Conservation (phyloP, 1,140 invertebrate species). For the Micrasema minimum region DNA sequence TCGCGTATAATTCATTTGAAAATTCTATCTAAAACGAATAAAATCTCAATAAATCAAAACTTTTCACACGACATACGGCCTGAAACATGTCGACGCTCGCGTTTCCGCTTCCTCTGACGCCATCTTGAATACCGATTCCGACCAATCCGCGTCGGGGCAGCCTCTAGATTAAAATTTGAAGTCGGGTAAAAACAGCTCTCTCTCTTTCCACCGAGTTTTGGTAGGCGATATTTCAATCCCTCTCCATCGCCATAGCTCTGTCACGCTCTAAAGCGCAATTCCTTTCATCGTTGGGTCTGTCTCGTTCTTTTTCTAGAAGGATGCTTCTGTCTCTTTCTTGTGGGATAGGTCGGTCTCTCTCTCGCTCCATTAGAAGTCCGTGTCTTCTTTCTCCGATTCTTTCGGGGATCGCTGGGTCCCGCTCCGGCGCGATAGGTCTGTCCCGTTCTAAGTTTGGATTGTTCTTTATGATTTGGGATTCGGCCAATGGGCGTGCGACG, state of each 20-base stretch:
- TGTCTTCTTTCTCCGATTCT: constrained; percentile 13
- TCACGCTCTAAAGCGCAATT: constrained; percentile 27
- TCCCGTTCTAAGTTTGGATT: constrained; percentile 58
- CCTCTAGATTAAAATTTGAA: constrained; percentile 65
- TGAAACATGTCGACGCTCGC: constrained; percentile 63
- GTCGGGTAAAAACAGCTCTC: constrained; percentile 63
- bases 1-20: neutral
- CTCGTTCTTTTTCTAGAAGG: constrained; percentile 28
- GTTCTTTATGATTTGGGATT: constrained; percentile 16
- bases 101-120: constrained; percentile 54
- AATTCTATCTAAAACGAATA: neutral
- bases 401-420: constrained; percentile 61
- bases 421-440: constrained; percentile 64
- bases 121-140: constrained; percentile 62
- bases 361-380: constrained; percentile 27
- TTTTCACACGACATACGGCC: constrained; percentile 67
- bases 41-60: constrained; percentile 29
- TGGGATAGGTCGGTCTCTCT: neutral
- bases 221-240: constrained; percentile 29
- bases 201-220: constrained; percentile 33
- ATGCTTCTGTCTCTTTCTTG: constrained; percentile 1
- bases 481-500: neutral
- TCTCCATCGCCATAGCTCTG: constrained; percentile 22
- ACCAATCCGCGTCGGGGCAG: constrained; percentile 61
- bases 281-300: constrained; percentile 13